These are phyloP conservation scores for Dermatemys mawii DNA, from an alignment of 2,113 vertebrate genomes.

Conservation along the genomic window DNA sequence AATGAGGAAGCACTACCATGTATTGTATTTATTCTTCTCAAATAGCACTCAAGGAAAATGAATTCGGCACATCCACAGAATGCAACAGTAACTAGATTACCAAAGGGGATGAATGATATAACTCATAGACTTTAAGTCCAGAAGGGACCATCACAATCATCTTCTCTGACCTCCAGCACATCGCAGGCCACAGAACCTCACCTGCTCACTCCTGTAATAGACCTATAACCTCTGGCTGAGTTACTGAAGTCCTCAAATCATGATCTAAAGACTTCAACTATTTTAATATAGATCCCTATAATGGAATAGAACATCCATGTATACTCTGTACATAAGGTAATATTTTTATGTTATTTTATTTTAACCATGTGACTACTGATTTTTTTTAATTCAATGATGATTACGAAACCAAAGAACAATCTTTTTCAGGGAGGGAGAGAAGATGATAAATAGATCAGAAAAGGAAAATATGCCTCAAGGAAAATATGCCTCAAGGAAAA, in stretches of 20 bases:
- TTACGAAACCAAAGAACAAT: neutral
- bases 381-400: neutral
- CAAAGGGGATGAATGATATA: neutral
- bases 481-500: neutral
- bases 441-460: neutral
- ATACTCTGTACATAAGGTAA: neutral
- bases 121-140: no score
- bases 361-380: neutral
- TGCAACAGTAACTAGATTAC: neutral
- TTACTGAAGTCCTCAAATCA: no score
- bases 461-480: neutral
- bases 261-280: no score
- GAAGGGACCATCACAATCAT: no score
- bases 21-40: conserved; percentile 19
- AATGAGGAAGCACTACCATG: neutral
- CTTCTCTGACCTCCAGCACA: no score
- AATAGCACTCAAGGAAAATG: neutral
- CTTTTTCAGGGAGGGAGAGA: neutral
- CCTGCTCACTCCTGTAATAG: no score
- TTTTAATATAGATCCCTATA: neutral
- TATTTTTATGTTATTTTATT: neutral
- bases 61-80: neutral
- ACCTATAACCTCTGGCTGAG: no score
- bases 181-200: no score
- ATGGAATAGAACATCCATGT: neutral